Evolutionary conservation across 2,113 vertebrate genomes (phyloP).

Genomic region (Cyphomyrus discorhynchus): DNA sequence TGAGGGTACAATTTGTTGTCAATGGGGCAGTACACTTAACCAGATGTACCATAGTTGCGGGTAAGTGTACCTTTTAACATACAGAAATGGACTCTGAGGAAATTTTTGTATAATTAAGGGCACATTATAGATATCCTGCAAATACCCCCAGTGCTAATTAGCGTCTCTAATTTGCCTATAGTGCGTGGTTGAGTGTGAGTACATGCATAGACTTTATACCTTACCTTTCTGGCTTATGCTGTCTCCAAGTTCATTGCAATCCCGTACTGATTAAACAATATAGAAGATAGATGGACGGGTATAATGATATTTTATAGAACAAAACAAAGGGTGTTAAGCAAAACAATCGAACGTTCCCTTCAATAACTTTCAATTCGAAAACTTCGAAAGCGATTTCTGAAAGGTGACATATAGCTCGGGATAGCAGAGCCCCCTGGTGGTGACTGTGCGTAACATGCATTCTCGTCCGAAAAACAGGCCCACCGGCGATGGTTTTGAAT

Average conservation of each 20-base stretch:
- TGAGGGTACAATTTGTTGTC: not conserved
- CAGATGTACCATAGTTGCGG: not conserved
- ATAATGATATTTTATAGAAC: not conserved
- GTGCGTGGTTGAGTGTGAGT: not conserved
- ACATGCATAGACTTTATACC: not conserved
- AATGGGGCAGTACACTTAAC: not conserved
- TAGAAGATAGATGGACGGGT: not conserved
- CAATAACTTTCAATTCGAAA: not conserved
- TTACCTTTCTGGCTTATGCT: not conserved
- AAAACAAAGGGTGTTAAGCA: not conserved
- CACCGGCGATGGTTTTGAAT: not conserved
- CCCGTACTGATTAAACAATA: not conserved
- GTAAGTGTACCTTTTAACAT: not conserved
- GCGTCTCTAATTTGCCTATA: not conserved
- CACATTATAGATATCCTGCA: not conserved
- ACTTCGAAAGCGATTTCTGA: not conserved
- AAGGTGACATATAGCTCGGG: not conserved
- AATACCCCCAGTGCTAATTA: not conserved
- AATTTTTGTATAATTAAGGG: not conserved
- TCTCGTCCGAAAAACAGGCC: not conserved
- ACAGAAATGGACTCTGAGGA: not conserved
- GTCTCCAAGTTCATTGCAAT: not conserved
- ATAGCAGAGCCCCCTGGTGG: not conserved
- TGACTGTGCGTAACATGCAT: not conserved
- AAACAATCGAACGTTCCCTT: not conserved